phyloP scores from a whole-genome alignment of 2,888 invertebrate genomes.

The Polydrusus tereticollis region DNA sequence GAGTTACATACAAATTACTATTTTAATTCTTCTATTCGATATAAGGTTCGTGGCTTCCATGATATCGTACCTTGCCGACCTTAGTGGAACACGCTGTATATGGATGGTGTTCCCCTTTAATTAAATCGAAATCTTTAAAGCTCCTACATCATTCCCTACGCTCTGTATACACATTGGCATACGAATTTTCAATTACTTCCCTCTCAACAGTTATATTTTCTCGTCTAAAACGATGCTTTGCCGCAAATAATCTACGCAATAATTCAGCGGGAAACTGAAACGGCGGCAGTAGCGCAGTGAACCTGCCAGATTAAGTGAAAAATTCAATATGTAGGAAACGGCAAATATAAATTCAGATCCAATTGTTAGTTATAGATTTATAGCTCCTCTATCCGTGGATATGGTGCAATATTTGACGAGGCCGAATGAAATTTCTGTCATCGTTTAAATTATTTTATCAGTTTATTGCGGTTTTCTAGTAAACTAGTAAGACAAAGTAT shows the following conservation, averaged over 20 bases:
- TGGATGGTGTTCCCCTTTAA: too few relatives aligned
- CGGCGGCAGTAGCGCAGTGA: conserved; percentile 11
- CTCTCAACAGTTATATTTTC: conserved; percentile 2
- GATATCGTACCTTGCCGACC: too few relatives aligned
- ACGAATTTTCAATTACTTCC: background rate
- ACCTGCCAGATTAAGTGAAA: conserved; percentile 16
- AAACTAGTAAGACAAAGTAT: too few relatives aligned
- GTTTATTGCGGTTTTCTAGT: too few relatives aligned
- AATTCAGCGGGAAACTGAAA: conserved; percentile 34
- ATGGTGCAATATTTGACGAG: conserved; percentile 39
- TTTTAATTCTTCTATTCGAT: too few relatives aligned
- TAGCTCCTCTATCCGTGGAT: conserved; percentile 45
- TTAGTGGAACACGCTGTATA: too few relatives aligned
- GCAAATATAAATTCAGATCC: conserved; percentile 59
- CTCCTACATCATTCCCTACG: too few relatives aligned
- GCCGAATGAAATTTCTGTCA: conserved; percentile 21
- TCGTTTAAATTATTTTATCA: too few relatives aligned
- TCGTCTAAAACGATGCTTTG: conserved; percentile 6
- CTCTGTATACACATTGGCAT: too few relatives aligned
- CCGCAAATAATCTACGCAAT: conserved; percentile 10
- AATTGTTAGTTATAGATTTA: conserved; percentile 64
- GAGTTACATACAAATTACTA: too few relatives aligned
- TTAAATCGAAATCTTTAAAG: too few relatives aligned
- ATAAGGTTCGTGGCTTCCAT: too few relatives aligned
- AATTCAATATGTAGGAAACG: conserved; percentile 21